Evolutionary conservation across 1,140 invertebrate genomes (phyloP), one percentile per base, ranked within the genome.

Genomic region (Bicyclus anynana): DNA sequence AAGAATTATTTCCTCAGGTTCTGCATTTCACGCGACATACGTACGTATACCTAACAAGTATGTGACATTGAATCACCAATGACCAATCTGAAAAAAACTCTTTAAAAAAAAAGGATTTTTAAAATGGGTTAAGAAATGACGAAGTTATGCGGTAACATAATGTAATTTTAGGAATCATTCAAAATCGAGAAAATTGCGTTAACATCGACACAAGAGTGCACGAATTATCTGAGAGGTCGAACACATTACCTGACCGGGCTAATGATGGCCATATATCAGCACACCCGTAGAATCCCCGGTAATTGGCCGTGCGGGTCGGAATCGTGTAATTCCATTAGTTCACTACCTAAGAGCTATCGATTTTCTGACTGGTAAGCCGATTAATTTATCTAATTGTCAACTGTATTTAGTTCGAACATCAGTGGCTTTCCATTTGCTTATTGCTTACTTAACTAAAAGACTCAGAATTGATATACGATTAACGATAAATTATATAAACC

Each of bases 261-360:
- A 64, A 64, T 59, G 62, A 23, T 29, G 47, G 47, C 42, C 42
- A 61, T 65, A 61, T 65, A 53, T 57, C 40, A 53, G 55, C 29
- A 42, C 62, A 47, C 52, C 52, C 20, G 55, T 42, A 55, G 56
- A 53, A 57, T 61, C 50, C 44, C 29, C 50, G 44, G 59, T 65
- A 61, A 65, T 61, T 65, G 53, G 58, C 42, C 47, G 46, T 53
- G 58, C 58, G 51, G 58, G n/a, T 44, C 51, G 51, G 51, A 60
- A 53, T 53, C 52, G 52, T 60, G 51, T 60, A 60, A 60, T 64
- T 64, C 62, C 42, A 64, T 64, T 59, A 64, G 51, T 58, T 29
- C 23, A 33, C 51, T 60, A 53, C 49, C 50, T 60, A 53, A 60
- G 58, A 53, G 58, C 42, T 60, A 60, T 60, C 51, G 58, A 60